Evolutionary conservation across 2,797 vertebrate genomes (phyloP).

Genomic region (Rhynchonycteris naso): DNA sequence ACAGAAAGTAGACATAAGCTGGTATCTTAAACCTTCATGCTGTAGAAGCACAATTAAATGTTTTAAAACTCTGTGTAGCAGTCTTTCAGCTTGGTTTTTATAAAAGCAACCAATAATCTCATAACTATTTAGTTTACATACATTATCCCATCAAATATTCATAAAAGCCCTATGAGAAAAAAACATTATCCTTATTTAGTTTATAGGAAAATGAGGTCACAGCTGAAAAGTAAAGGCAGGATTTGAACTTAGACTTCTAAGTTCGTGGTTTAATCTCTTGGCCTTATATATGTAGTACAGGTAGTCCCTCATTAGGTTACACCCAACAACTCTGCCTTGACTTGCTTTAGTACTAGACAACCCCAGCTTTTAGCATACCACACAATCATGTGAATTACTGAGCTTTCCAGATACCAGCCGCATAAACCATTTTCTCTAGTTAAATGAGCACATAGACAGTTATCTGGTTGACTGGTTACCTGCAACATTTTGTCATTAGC

Average conservation of each 20-base stretch:
- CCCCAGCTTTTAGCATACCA: background rate
- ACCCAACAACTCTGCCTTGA: background rate
- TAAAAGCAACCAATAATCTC: background rate
- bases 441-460: background rate
- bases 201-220: background rate
- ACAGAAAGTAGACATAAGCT: background rate
- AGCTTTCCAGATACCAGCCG: background rate
- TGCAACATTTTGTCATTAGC: background rate
- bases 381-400: background rate
- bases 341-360: background rate
- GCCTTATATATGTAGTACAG: background rate
- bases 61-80: background rate
- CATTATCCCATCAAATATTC: background rate
- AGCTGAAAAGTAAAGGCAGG: background rate
- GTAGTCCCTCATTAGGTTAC: background rate
- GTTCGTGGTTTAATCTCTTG: background rate
- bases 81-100: background rate
- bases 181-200: background rate
- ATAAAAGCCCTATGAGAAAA: background rate
- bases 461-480: background rate
- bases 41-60: background rate
- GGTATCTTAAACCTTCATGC: background rate
- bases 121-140: background rate
- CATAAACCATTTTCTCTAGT: background rate
- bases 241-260: background rate